phyloP scores from a whole-genome alignment of 1,140 invertebrate genomes.

The Heliothis virescens region DNA sequence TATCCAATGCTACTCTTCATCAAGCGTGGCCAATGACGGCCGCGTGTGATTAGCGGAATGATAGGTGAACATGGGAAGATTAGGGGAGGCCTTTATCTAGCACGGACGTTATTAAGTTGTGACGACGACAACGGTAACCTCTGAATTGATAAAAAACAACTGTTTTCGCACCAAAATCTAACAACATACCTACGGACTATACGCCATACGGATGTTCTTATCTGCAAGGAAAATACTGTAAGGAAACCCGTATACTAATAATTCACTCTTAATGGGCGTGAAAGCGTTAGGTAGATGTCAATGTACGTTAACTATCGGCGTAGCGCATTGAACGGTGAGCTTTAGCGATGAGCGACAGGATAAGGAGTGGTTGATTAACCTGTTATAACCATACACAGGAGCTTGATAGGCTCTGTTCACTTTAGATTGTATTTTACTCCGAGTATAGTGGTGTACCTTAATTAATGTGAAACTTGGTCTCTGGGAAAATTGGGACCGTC shows the following conservation, averaged over 20 bases:
- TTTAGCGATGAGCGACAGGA: slow-evolving; percentile 25
- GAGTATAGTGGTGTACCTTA: background rate
- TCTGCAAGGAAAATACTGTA: background rate
- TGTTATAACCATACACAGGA: background rate
- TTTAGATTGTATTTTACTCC: background rate
- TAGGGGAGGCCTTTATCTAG: too few relatives aligned
- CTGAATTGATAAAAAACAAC: too few relatives aligned
- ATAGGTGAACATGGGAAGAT: too few relatives aligned
- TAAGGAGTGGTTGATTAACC: slow-evolving; percentile 28
- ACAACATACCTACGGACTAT: background rate
- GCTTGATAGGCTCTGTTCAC: background rate
- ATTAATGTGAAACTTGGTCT: background rate
- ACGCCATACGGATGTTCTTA: background rate
- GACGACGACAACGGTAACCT: too few relatives aligned
- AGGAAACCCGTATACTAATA: slow-evolving; percentile 8
- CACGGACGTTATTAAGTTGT: too few relatives aligned
- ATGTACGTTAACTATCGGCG: slow-evolving; percentile 4
- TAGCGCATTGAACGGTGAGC: background rate
- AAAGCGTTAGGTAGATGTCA: background rate
- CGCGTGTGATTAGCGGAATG: too few relatives aligned
- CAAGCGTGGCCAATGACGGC: too few relatives aligned
- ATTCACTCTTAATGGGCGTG: background rate
- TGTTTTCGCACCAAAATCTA: background rate
- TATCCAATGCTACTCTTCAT: too few relatives aligned
- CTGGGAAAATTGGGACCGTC: too few relatives aligned